Evolutionary conservation across 2,113 vertebrate genomes (phyloP), one percentile per base, ranked within the genome.

Genomic region (Cathartes aura): DNA sequence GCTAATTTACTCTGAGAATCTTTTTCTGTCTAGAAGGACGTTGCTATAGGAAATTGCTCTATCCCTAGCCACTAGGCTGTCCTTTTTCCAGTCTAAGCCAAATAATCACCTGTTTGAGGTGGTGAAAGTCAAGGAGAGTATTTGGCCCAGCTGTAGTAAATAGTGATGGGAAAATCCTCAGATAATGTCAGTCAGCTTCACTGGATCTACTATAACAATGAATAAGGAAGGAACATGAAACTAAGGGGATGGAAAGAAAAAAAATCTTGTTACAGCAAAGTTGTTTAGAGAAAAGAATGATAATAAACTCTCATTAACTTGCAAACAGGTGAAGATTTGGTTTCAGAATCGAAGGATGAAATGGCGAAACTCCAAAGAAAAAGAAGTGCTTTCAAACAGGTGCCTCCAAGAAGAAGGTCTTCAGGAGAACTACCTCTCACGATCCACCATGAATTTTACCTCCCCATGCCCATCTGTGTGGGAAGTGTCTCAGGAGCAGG

Each of bases 321-420:
- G 64, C 85, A 71, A 95, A 97, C 93, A 99, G 99, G 99, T 99
- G 87, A 99, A 99, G 98, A 99, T 99, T 96, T 99, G 99, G 99
- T 99, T 99, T 97, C 99, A 99, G 98, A 99, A 99, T 97, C 98
- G 99, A 92, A 98, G 99, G 70, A 99, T 99, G 99, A 99, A 99
- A 94, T 99, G 99, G 99, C 98, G 99, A 95, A 99, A 99, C 98
- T 99, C 99, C 94, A 99, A 99, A 98, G 99, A 99, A 98, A 99
- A 99, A 95, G 99, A 99, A 98, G 98, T 98, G 55, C 98, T 99
- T 95, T 98, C 98, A 82, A 98, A 96, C 86, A 97, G 94, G 32
- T 98, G 97, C 91, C 52, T 98, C 76, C 98, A 98, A 59, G 98
- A 98, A 90, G 98, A 97, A 64, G 95, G 96, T 90, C 97, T 98